phyloP scores from a whole-genome alignment of 2,113 vertebrate species.

The Heterocephalus glaber region DNA sequence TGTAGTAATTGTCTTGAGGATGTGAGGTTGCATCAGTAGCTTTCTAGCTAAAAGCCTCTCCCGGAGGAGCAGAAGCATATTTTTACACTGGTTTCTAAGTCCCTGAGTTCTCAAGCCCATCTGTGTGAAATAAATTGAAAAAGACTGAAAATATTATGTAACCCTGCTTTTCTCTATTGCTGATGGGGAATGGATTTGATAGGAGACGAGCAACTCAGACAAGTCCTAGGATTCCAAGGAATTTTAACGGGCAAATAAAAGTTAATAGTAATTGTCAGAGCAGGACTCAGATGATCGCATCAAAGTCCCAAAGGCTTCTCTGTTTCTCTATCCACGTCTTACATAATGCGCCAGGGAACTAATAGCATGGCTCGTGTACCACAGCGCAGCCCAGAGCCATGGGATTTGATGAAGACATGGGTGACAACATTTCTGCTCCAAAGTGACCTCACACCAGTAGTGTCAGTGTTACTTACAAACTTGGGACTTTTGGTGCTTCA shows the following conservation, averaged over 20 bases:
- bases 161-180: neutral
- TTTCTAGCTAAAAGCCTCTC: neutral
- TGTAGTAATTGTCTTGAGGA: neutral
- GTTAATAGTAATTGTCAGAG: slow-evolving; percentile 23
- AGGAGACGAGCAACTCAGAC: slow-evolving; percentile 9
- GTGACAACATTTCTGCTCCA: neutral
- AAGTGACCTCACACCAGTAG: neutral
- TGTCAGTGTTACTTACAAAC: neutral
- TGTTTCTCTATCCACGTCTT: neutral
- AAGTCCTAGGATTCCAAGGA: neutral
- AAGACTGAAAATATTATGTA: slow-evolving; percentile 31
- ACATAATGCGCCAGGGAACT: neutral
- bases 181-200: slow-evolving; percentile 22
- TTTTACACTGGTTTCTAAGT: slow-evolving; percentile 41
- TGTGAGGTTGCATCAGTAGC: slow-evolving; percentile 34
- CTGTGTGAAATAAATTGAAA: slow-evolving; percentile 60
- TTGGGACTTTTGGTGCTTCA: neutral
- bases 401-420: neutral
- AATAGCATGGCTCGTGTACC: rapidly evolving
- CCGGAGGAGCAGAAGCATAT: neutral
- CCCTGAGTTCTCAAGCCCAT: slow-evolving; percentile 17
- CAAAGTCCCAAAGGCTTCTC: neutral
- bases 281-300: neutral
- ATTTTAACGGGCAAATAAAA: slow-evolving; percentile 41
- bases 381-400: neutral